Base-by-base conservation (phyloP, 1,140 invertebrate species). In the Cheumatopsyche charites region DNA sequence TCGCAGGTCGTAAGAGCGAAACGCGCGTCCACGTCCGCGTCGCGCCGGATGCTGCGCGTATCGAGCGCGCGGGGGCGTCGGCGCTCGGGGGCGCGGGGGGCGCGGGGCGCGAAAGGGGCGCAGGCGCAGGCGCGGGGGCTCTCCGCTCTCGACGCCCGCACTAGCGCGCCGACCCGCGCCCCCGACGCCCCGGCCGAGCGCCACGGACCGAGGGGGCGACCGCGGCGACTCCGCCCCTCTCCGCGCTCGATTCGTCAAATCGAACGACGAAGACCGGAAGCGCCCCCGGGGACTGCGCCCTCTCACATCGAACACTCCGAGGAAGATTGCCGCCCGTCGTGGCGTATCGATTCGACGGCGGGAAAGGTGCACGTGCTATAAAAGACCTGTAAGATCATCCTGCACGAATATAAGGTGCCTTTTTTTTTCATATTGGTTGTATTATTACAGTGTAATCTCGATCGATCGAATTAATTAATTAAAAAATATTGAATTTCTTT, bases 91-190 rank as follows among this genome's bases (percentile, higher is more conserved):
- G n/a, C 52, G 47, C 47, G 13, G 21, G n/a, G 19, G 6, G 52
- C 9, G 17, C 21, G 17, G 9, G 17, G 52, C 11, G 2, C 21
- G 19, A 19, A 13, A 1, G 61, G 26, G 23, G 49, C 49, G 17
- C 61, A 7, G 6, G 26, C 61, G 61, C 61, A 13, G 6, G 15
- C 80, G 79, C 75, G 80, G 80, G 80, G n/a, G 81, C n/a, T n/a
- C 82, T 81, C 79, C 78, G 78, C 80, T 81, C 81, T 81, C 79
- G 81, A 78, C 78, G 80, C 77, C 80, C 49, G 49, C 45, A 55
- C 49, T 21, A 11, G 49, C 15, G 49, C 49, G 45, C 45, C 80
- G 81, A 80, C n/a, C 77, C 74, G 78, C 77, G 79, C 77, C 78
- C 77, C 71, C 67, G 73, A 77, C 77, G 78, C 77, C 78, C 77